phyloP scores from a whole-genome alignment of 2,113 vertebrate species.

The Alouatta palliata region DNA sequence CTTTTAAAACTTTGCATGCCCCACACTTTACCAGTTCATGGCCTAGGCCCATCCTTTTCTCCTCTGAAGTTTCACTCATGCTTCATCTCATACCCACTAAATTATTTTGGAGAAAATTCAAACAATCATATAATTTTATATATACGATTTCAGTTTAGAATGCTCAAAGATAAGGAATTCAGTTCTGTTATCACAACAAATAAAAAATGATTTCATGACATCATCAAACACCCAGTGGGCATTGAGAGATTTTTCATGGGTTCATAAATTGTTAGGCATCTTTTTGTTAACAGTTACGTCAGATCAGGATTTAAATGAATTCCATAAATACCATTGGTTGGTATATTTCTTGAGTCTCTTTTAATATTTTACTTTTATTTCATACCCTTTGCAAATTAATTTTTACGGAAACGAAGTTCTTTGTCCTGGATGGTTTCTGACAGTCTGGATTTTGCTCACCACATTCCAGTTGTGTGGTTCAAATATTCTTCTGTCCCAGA shows the following conservation, averaged over 20 bases:
- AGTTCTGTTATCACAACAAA: neutral
- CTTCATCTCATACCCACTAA: neutral
- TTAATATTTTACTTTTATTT: neutral
- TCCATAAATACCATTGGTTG: accelerated
- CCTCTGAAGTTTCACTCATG: neutral
- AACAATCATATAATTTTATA: neutral
- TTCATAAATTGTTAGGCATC: accelerated
- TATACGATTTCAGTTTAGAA: neutral
- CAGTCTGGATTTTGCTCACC: neutral
- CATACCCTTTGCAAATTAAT: neutral
- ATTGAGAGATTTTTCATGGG: accelerated
- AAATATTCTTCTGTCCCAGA: accelerated
- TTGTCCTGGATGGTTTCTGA: neutral
- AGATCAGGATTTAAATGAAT: neutral
- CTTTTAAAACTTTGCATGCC: neutral
- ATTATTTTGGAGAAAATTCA: neutral
- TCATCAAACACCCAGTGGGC: accelerated
- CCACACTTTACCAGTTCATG: neutral
- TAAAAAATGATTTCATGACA: neutral
- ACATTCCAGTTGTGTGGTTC: accelerated
- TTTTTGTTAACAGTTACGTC: accelerated
- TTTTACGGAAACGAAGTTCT: neutral
- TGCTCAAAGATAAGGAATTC: neutral
- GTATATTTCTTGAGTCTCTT: neutral
- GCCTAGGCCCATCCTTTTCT: neutral